Conservation (phyloP, 2,797 vertebrate genomes). For the Podargus strigoides region DNA sequence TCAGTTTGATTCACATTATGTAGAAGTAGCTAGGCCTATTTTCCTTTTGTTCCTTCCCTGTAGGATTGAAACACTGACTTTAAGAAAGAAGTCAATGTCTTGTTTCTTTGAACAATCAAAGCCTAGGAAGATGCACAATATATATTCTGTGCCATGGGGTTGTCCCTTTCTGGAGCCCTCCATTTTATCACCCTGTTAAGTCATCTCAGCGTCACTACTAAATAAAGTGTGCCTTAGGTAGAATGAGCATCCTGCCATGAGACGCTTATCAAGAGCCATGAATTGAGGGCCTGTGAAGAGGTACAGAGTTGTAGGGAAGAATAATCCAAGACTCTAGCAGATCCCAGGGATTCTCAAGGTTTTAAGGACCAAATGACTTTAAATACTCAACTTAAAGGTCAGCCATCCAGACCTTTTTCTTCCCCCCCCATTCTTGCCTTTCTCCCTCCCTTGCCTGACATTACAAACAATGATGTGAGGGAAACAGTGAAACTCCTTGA, state of each 20-base stretch:
- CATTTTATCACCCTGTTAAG: background rate
- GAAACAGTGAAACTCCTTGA: slow-evolving; percentile 28
- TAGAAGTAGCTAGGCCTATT: background rate
- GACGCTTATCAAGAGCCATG: background rate
- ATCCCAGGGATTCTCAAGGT: background rate
- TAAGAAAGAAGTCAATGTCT: background rate
- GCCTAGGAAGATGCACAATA: background rate
- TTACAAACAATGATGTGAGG: background rate
- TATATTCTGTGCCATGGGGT: background rate
- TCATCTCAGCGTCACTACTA: background rate
- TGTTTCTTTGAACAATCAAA: background rate
- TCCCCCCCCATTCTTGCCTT: background rate
- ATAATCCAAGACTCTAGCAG: background rate
- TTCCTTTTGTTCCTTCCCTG: background rate
- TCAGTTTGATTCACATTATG: background rate
- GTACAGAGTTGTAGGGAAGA: background rate
- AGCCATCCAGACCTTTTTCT: background rate
- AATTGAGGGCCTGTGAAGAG: background rate
- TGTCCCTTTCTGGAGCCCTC: background rate
- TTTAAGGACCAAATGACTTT: background rate
- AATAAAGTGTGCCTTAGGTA: background rate
- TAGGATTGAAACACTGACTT: background rate
- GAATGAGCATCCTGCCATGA: background rate
- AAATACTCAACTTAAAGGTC: background rate
- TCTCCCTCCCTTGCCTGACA: background rate